phyloP scores from a whole-genome alignment of 2,797 vertebrate genomes.

The Synaphobranchus kaupii region DNA sequence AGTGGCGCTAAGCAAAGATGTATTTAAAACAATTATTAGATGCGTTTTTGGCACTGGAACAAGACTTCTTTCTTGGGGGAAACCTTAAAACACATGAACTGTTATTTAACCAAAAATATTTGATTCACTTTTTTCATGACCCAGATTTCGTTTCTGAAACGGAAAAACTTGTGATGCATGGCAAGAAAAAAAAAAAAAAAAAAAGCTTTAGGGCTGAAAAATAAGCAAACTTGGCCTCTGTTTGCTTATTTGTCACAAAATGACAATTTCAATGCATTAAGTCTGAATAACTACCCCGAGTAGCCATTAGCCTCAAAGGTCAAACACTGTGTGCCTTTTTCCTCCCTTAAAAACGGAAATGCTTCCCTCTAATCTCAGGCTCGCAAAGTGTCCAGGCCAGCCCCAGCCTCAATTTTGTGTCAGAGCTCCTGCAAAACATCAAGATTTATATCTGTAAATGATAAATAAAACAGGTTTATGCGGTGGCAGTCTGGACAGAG shows the following conservation, averaged over 20 bases:
- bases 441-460: constrained; percentile 48
- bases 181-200: not conserved
- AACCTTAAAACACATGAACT: not conserved
- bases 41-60: not conserved
- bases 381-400: constrained; percentile 18
- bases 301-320: constrained; percentile 23
- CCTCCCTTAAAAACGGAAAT: constrained; percentile 21
- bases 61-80: not conserved
- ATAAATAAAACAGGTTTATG: constrained; percentile 42
- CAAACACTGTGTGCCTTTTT: not conserved
- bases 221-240: not conserved
- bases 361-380: constrained; percentile 18
- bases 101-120: constrained; percentile 1
- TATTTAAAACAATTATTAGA: constrained; percentile 9
- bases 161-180: not conserved
- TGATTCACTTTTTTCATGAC: not conserved
- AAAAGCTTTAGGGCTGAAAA: not conserved
- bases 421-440: constrained; percentile 32
- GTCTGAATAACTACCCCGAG: not conserved
- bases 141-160: not conserved
- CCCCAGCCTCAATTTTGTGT: constrained; percentile 32
- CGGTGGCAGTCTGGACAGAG: constrained; percentile 18
- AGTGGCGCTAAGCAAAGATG: not conserved
- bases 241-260: constrained; percentile 9
- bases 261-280: constrained; percentile 11